Base-by-base conservation (phyloP, 2,113 vertebrate genomes). In the Hylia prasina region DNA sequence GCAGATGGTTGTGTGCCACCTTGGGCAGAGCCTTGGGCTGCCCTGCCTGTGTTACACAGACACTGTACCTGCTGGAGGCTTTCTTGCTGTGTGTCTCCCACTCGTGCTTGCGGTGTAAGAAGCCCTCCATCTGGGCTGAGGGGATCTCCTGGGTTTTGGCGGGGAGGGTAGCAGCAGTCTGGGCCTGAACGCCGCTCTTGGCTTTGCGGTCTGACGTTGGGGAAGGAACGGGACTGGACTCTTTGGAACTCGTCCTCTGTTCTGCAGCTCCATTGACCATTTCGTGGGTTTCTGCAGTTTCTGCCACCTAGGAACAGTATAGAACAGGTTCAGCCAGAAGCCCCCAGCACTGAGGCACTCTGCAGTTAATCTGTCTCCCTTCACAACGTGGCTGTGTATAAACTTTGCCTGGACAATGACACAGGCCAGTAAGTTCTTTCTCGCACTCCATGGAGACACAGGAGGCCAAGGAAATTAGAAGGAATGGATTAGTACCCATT, bases 51-150 rank as follows among this genome's bases (percentile, higher is more conserved):
- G 20, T 9, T 9, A 22, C 16, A 33, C 56, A 60, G 2, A 0
- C 21, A 19, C 39, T 20, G 60, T 96, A 99, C 99, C 99, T 99
- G 99, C 98, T 99, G 5, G 99, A 99, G 20, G 99, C 99, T 95
- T 99, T 99, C 97, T 99, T 99, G 96, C 98, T 99, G 96, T 98
- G 99, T 10, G 98, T 98, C 97, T 99, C 99, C 98, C 98, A 99
- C 88, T 99, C 99, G 0, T 99, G 99, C 71, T 99, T 99, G 96
- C 99, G 99, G 91, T 99, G 98, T 61, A 99, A 97, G 93, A 99
- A 97, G 78, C 99, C 99, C 94, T 99, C 99, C 97, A 99, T 98
- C 97, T 98, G 99, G 35, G 98, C 98, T 0, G 98, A 97, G 44
- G 98, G 97, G 0, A 96, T 95, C 56, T 99, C 99, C 95, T 99